Base-by-base conservation (phyloP, 92 coral and sea anemone species). In the Palythoa grandis region DNA sequence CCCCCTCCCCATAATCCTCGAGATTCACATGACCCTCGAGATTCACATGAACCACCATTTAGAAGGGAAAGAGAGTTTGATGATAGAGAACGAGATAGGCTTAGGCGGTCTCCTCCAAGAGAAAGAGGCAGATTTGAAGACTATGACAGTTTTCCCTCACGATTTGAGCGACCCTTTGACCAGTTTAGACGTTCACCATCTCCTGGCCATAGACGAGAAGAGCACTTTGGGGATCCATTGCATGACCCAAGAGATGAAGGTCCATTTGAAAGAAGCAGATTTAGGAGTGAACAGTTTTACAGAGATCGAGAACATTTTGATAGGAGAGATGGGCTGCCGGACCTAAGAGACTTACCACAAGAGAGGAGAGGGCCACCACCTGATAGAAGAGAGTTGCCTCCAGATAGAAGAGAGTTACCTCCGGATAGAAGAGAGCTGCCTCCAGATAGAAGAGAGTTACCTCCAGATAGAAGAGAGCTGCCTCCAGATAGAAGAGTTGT, bases 231-330 rank as follows among this genome's bases (percentile, higher is more conserved):
- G 24, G 91, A 88, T 15, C 95, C 94, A 47, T 78, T 67, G 60
- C 85, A 86, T 90, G 95, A 91, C 37, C 82, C 91, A 57, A 86
- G 93, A 57, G 93, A 90, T 83, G 96, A 37, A 25, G 74, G 86
- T 83, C 95, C 89, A 70, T 94, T 89, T 91, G 92, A 84, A 40
- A 77, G 98, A 73, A 96, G 90, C 67, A 88, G 98, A 60, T 96
- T 83, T 89, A 88, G 98, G 86, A 94, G 87, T 87, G 99, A 97
- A 11, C 96, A 89, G 10, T 84, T 88, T 4, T 90, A 66, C 63
- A 90, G 95, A 67, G 98, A 93, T 57, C 92, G 94, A 24, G 89
- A 78, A 38, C 86, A 79, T 12, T 87, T 86, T 82, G 94, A 91
- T 11, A 91, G 90, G 82, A 70, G 93, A 76, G 93, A 89, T 24